A percentile compares a stretch with the other conserved stretches of the same genome.
These are phyloP conservation scores for Hesperophylax magnus DNA, from an alignment of 1,140 invertebrate species.

Conservation along the genomic window DNA sequence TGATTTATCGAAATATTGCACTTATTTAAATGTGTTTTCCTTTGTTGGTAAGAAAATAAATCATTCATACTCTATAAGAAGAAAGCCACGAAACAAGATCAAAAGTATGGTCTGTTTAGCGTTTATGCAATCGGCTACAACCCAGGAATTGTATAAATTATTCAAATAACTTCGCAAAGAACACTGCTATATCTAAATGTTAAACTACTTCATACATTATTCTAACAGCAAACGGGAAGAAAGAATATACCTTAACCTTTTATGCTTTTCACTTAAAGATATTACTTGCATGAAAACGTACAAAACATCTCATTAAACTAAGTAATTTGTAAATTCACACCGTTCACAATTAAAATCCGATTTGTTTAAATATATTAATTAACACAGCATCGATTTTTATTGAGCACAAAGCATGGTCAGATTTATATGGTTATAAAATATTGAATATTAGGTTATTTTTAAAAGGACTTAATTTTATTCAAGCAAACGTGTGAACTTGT, in stretches of 20 bases:
- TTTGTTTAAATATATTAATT: no score
- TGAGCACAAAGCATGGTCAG: no score
- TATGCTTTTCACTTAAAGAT: constrained; percentile 19
- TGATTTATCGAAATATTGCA: no score
- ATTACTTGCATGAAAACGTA: background rate
- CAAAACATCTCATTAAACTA: no score
- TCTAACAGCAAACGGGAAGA: constrained; percentile 18
- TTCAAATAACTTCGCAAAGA: constrained; percentile 50
- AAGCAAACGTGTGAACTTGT: no score
- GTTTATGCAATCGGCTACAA: constrained; percentile 53
- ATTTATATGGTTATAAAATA: no score
- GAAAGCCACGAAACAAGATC: constrained; percentile 32
- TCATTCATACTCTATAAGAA: background rate
- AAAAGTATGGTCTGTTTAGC: constrained; percentile 40
- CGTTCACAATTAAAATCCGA: no score
- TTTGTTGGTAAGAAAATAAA: background rate
- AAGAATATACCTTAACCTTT: constrained; percentile 7
- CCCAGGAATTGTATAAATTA: constrained; percentile 53
- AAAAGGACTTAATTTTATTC: no score
- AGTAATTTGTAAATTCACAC: no score
- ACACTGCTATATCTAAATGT: constrained; percentile 41
- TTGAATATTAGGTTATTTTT: no score
- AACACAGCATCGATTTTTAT: no score
- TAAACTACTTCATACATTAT: constrained; percentile 54
- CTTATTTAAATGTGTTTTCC: no score